Conservation (phyloP, 2,888 invertebrate genomes). For the Lucinisca nassula region DNA sequence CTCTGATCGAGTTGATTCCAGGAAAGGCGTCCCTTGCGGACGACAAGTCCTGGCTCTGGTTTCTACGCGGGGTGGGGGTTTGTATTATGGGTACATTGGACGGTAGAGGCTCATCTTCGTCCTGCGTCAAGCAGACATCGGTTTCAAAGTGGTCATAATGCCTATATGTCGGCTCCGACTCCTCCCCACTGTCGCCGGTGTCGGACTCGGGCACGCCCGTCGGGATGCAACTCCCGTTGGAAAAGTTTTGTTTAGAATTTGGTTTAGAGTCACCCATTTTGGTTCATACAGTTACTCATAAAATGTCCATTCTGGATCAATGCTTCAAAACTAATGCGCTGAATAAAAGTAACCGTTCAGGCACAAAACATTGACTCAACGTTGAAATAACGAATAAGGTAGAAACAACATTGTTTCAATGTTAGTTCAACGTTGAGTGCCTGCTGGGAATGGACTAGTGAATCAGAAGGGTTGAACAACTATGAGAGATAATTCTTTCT, state of each 20-base stretch:
- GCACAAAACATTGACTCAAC: not conserved
- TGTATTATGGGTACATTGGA: slow-evolving; percentile 33
- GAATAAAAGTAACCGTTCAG: no score
- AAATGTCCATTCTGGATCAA: no score
- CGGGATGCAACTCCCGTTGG: slow-evolving; percentile 51
- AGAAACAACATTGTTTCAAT: not conserved
- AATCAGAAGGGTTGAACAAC: no score
- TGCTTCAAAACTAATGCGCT: no score
- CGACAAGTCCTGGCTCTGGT: slow-evolving; percentile 28
- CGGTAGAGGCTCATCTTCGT: slow-evolving; percentile 68
- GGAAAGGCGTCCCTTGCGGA: slow-evolving; percentile 38
- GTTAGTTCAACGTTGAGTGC: no score
- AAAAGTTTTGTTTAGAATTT: not conserved
- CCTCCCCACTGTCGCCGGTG: slow-evolving; percentile 74
- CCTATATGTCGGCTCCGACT: slow-evolving; percentile 74
- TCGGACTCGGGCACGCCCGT: slow-evolving; percentile 74
- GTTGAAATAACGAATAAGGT: not conserved
- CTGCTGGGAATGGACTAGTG: no score
- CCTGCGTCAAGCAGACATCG: slow-evolving; percentile 74
- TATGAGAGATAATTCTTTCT: no score
- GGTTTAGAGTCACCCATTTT: not conserved
- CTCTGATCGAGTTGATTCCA: slow-evolving; percentile 37
- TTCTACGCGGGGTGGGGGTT: slow-evolving; percentile 26
- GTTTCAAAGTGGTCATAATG: slow-evolving; percentile 77
- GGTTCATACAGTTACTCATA: not conserved